These are phyloP conservation scores for Phytoseiulus persimilis DNA, from an alignment of 2,888 invertebrate genomes.

Conservation along the genomic window DNA sequence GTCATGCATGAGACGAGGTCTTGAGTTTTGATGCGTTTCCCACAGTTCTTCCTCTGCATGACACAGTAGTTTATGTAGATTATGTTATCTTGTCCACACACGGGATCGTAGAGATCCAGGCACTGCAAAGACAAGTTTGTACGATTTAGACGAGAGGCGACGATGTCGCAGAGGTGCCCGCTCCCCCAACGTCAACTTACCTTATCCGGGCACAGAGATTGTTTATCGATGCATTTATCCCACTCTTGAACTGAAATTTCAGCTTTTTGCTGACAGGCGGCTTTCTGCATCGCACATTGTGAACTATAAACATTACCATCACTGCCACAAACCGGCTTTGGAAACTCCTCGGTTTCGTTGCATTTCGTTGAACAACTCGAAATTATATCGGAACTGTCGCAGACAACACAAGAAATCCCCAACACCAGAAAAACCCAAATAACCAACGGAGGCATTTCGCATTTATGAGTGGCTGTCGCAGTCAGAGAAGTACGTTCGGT, in stretches of 20 bases:
- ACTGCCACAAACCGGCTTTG: slow-evolving; percentile 16
- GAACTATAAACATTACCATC: slow-evolving; percentile 21
- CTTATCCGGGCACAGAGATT: slow-evolving; percentile 27
- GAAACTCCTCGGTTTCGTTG: not conserved
- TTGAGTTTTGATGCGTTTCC: slow-evolving; percentile 41
- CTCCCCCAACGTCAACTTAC: not conserved
- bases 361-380: not conserved
- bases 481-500: not conserved
- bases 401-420: not conserved
- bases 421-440: not conserved
- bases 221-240: slow-evolving; percentile 16
- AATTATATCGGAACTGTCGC: not conserved
- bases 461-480: not conserved
- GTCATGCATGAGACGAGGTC: slow-evolving; percentile 42
- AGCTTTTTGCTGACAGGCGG: not conserved
- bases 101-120: slow-evolving; percentile 45
- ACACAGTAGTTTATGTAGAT: slow-evolving; percentile 46
- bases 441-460: not conserved
- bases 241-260: not conserved
- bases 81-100: slow-evolving; percentile 43
- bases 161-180: not conserved
- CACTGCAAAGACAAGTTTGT: slow-evolving; percentile 39
- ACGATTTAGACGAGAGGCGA: no score
- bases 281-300: not conserved
- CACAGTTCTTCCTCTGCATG: slow-evolving; percentile 44